Evolutionary conservation across 2,113 vertebrate genomes (phyloP), one percentile per base, ranked within the genome.

Genomic region (Stegostoma tigrinum): DNA sequence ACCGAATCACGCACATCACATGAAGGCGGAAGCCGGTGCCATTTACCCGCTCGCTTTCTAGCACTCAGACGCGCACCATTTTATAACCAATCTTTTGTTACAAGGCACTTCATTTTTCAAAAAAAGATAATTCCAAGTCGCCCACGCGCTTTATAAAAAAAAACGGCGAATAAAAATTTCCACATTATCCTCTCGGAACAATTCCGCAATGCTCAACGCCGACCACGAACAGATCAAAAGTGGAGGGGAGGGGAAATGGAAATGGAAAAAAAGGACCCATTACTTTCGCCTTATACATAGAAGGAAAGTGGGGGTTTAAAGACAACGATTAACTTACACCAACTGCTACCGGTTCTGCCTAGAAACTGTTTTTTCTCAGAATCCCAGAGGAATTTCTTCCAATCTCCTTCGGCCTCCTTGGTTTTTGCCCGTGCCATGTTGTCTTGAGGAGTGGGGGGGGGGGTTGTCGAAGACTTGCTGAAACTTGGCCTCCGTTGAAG

Each of bases 321-420:
- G 5, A 17, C 64, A 30, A 34, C n/a, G 34, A 48, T 48, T 48
- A 48, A 98, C 98, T 99, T 97, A 99, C 98, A 97, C 98, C 98
- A 99, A 70, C 98, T 99, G 97, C 97, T 70, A 4, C 98, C 98
- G 3, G 98, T 99, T 38, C 98, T 97, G 96, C 98, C 98, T n/a
- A 99, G 96, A 96, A 99, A 98, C 97, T 99, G 98, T 97, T 97
- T 98, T 97, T 98, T 99, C 96, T 99, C 98, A 2, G 98, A 98
- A 97, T 99, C 98, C 98, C 98, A 99, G 96, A 99, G 19, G 97
- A 99, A 99, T 70, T 96, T 98, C 97, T 97, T 98, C 98, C 98
- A 99, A 94, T 98, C 98, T 93, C 98, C 98, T 96, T 98, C 98
- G 17, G 96, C 97, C 27, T 98, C 98, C 97, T 98, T 99, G 67